phyloP scores from a whole-genome alignment of 2,888 invertebrate genomes.

The Lordiphosa andalusiaca region DNA sequence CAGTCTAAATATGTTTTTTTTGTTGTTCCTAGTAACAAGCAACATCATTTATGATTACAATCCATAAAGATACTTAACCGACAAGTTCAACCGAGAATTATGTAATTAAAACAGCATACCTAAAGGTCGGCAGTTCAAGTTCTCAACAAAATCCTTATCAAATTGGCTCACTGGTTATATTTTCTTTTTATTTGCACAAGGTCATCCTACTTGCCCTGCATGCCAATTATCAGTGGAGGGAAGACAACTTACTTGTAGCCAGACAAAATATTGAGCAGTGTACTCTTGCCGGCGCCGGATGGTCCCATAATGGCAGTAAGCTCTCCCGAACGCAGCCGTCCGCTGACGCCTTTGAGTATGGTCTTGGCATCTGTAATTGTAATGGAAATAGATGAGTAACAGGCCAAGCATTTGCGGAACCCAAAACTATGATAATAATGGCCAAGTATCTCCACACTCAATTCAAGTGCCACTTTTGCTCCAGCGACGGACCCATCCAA shows the following conservation, averaged over 20 bases:
- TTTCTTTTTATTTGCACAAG: slow-evolving; percentile 7
- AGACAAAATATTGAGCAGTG: slow-evolving; percentile 95
- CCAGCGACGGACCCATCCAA: slow-evolving; percentile 2
- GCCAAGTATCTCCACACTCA: slow-evolving; percentile 4
- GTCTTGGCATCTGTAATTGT: slow-evolving; percentile 88
- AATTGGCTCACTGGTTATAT: slow-evolving; percentile 5
- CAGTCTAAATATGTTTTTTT: slow-evolving; percentile 35
- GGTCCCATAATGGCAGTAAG: slow-evolving; percentile 99
- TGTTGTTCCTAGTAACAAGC: slow-evolving; percentile 7
- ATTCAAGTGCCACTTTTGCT: not conserved
- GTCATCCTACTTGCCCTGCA: slow-evolving; percentile 21
- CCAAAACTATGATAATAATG: slow-evolving; percentile 4
- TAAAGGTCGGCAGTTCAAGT: slow-evolving; percentile 32
- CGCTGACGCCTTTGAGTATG: slow-evolving; percentile 94
- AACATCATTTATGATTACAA: slow-evolving; percentile 18
- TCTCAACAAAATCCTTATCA: slow-evolving; percentile 23
- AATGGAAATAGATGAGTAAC: slow-evolving; percentile 13
- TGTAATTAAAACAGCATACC: slow-evolving; percentile 1
- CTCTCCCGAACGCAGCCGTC: slow-evolving; percentile 92
- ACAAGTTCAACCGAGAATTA: not conserved
- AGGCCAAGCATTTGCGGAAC: slow-evolving; percentile 3
- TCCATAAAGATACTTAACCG: slow-evolving; percentile 4
- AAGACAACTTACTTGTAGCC: slow-evolving; percentile 91
- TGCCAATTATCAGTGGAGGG: slow-evolving; percentile 25
- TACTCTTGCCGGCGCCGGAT: slow-evolving; percentile 96